Evolutionary conservation across 2,888 invertebrate species (phyloP).

Genomic region (Myathropa florea): DNA sequence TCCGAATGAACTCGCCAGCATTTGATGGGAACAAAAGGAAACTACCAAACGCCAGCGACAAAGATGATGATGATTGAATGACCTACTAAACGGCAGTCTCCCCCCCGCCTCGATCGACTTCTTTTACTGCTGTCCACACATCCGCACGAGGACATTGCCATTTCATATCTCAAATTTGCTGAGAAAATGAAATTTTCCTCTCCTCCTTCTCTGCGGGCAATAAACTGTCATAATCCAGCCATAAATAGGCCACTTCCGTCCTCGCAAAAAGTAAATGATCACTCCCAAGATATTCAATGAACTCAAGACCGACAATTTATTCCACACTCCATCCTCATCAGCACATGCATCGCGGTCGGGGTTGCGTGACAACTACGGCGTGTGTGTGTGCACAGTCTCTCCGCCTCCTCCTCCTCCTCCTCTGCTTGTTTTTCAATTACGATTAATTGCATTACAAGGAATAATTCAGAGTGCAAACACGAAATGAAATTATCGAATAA

Average conservation of each 20-base stretch:
- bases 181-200: neutral
- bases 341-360: neutral
- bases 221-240: neutral
- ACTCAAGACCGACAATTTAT: conserved; percentile 13
- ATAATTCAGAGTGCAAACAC: conserved; percentile 54
- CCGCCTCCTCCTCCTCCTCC: neutral
- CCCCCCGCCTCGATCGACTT: neutral
- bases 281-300: conserved; percentile 11
- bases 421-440: conserved; percentile 47
- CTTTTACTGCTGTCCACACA: neutral
- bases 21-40: neutral
- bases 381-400: neutral
- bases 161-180: neutral
- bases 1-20: too few species aligned
- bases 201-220: neutral
- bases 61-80: neutral
- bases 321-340: conserved; percentile 27
- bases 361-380: neutral
- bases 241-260: neutral
- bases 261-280: neutral
- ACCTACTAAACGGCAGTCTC: neutral
- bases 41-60: neutral
- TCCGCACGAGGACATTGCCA: neutral
- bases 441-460: conserved; percentile 48
- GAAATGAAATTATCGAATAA: conserved; percentile 47